phyloP scores from a whole-genome alignment of 2,888 invertebrate genomes.

The Xylota segnis region DNA sequence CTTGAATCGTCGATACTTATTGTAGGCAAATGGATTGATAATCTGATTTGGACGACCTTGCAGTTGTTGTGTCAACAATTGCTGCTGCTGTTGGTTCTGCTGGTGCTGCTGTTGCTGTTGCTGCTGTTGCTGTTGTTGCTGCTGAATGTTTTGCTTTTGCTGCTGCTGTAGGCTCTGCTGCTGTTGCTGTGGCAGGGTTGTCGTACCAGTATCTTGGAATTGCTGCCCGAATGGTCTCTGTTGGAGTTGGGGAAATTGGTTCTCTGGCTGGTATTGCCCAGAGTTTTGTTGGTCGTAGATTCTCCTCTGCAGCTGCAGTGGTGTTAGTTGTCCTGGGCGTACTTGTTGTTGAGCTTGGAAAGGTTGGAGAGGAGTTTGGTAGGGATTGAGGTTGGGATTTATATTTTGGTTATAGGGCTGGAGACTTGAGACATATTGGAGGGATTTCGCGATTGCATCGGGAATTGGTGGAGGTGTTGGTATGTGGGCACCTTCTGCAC shows the following conservation, averaged over 20 bases:
- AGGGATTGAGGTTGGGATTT: constrained; percentile 83
- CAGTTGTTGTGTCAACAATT: constrained; percentile 82
- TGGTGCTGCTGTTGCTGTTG: constrained; percentile 80
- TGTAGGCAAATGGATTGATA: constrained; percentile 82
- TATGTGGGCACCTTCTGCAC: constrained; percentile 84
- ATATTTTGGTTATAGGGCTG: constrained; percentile 81
- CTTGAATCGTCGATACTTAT: constrained; percentile 83
- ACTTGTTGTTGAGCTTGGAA: constrained; percentile 79
- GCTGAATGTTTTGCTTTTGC: constrained; percentile 75
- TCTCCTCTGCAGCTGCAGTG: constrained; percentile 80
- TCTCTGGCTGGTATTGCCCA: constrained; percentile 82
- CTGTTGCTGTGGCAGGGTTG: constrained; percentile 72
- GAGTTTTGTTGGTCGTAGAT: constrained; percentile 79
- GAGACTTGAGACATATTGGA: constrained; percentile 81
- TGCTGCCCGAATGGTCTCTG: constrained; percentile 72
- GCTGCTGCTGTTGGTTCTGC: constrained; percentile 79
- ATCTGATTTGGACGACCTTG: constrained; percentile 82
- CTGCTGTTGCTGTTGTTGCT: constrained; percentile 80
- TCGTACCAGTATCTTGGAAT: constrained; percentile 68
- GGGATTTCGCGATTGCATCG: constrained; percentile 81
- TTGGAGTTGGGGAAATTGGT: constrained; percentile 78
- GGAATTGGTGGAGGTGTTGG: constrained; percentile 83
- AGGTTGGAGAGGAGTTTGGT: constrained; percentile 82
- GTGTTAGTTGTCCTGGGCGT: constrained; percentile 81
- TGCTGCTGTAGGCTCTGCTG: constrained; percentile 77